phyloP scores from a whole-genome alignment of 2,113 vertebrate species.

The Poicephalus gulielmi region DNA sequence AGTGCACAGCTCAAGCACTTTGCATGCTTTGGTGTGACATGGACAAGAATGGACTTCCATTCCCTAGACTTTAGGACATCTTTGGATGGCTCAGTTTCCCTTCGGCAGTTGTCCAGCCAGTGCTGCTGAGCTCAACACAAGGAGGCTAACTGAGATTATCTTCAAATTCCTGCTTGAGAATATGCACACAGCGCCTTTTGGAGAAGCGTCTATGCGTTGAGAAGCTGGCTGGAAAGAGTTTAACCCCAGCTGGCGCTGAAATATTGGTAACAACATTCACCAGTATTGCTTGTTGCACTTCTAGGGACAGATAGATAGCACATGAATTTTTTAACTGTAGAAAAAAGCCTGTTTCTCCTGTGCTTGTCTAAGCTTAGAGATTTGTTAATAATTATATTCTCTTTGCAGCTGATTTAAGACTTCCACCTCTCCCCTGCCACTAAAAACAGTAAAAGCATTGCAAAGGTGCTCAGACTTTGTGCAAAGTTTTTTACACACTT shows the following conservation, averaged over 20 bases:
- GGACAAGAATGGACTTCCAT: background rate
- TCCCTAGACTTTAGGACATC: background rate
- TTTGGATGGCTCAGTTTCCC: background rate
- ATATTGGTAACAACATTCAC: background rate
- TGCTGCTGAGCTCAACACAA: background rate
- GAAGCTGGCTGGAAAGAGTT: background rate
- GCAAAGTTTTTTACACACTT: background rate
- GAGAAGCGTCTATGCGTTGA: accelerated
- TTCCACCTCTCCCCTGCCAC: background rate
- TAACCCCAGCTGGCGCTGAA: background rate
- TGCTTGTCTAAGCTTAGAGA: background rate
- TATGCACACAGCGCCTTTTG: background rate
- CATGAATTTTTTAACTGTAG: background rate
- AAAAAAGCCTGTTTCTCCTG: background rate
- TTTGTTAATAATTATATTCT: background rate
- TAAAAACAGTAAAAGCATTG: background rate
- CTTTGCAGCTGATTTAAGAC: background rate
- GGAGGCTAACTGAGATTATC: background rate
- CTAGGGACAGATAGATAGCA: background rate
- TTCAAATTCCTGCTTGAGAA: background rate
- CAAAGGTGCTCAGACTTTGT: background rate
- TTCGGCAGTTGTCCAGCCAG: background rate
- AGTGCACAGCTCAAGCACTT: background rate
- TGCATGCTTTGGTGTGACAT: background rate
- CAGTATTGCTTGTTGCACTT: background rate